These are phyloP conservation scores for Tonatia bakeri DNA, from an alignment of 2,113 vertebrate species.

Conservation along the genomic window DNA sequence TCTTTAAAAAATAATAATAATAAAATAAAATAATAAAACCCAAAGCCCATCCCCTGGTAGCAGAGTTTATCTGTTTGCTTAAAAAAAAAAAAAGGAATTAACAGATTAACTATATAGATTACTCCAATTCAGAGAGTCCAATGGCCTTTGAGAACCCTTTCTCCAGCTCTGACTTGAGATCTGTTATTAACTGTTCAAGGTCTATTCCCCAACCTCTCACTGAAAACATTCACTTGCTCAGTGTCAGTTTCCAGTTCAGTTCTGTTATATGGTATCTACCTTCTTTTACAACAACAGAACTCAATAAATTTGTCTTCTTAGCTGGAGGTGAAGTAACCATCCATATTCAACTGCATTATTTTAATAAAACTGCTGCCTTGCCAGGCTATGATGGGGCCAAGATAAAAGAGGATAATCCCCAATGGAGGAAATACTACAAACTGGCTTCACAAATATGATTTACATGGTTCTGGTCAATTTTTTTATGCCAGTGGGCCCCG, in stretches of 20 bases:
- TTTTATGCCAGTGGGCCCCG: neutral
- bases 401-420: neutral
- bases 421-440: neutral
- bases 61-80: neutral
- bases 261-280: neutral
- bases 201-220: neutral
- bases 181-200: neutral
- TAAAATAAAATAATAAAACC: neutral
- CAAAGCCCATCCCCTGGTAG: neutral
- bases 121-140: neutral
- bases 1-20: too few relatives aligned
- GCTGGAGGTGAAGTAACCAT: neutral
- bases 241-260: neutral
- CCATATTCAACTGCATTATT: neutral
- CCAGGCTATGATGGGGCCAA: neutral
- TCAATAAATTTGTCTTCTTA: neutral
- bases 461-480: neutral
- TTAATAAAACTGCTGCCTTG: conserved; percentile 5
- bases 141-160: neutral
- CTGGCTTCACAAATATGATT: neutral
- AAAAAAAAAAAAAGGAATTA: neutral
- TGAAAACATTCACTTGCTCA: neutral
- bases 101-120: neutral
- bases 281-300: neutral
- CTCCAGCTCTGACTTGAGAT: neutral